These are phyloP conservation scores for Ochotona curzoniae DNA, from an alignment of 2,113 vertebrate species.

Conservation along the genomic window DNA sequence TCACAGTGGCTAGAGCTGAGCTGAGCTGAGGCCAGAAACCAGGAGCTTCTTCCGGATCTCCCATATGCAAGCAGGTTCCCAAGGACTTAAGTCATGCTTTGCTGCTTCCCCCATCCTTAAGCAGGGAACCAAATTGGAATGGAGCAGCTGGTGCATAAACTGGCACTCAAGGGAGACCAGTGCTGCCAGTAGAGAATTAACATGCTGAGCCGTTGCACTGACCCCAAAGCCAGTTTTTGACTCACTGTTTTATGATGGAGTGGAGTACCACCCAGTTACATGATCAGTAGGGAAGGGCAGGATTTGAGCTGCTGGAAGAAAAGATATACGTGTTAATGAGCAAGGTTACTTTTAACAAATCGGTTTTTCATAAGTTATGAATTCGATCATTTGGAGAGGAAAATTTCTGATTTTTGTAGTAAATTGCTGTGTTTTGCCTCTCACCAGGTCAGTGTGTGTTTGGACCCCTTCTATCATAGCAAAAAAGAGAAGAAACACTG, in stretches of 20 bases:
- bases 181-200: too few relatives aligned
- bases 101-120: too few relatives aligned
- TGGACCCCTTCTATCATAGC: slow-evolving; percentile 69
- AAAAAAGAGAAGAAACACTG: slow-evolving; percentile 78
- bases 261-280: neutral
- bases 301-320: neutral
- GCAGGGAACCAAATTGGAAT: too few relatives aligned
- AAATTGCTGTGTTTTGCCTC: slow-evolving; percentile 40
- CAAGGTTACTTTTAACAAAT: neutral
- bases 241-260: neutral
- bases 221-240: neutral
- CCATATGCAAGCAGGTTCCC: too few relatives aligned
- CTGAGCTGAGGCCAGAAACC: too few relatives aligned
- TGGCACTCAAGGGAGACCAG: too few relatives aligned
- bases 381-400: neutral
- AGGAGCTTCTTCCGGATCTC: too few relatives aligned
- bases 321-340: neutral
- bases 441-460: slow-evolving; percentile 72
- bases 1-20: too few relatives aligned
- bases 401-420: neutral
- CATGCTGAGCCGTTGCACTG: too few relatives aligned
- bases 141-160: too few relatives aligned
- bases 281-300: neutral
- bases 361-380: neutral
- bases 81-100: too few relatives aligned